A percentile compares a stretch with the other conserved stretches of the same genome.
These are phyloP conservation scores for Agonopterix subpropinquella DNA, from an alignment of 2,888 invertebrate species.

Conservation along the genomic window DNA sequence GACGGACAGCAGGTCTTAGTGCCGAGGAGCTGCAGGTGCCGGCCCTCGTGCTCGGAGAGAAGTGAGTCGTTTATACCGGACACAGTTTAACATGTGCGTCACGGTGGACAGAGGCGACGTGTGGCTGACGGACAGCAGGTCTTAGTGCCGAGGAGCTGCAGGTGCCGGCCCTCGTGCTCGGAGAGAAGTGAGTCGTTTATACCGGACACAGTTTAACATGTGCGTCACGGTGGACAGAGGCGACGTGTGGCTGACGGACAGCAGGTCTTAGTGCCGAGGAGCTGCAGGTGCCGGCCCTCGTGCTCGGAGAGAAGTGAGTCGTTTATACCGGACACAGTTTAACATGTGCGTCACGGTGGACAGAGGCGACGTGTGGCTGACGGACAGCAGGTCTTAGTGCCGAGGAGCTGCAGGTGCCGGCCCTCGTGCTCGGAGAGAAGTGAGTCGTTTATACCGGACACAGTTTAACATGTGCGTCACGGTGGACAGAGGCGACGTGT, in stretches of 20 bases:
- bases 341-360: no score
- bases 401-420: no score
- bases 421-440: constrained; percentile 20
- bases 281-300: no score
- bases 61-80: constrained; percentile 38
- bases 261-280: no score
- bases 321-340: no score
- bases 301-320: constrained; percentile 20
- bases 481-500: constrained; percentile 48
- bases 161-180: constrained; percentile 12
- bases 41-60: constrained; percentile 54
- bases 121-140: constrained; percentile 83
- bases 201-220: no score
- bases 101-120: constrained; percentile 82
- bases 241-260: constrained; percentile 78
- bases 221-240: no score
- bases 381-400: constrained; percentile 48
- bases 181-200: constrained; percentile 12
- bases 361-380: constrained; percentile 69
- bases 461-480: no score
- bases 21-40: constrained; percentile 53
- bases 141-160: no score
- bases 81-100: constrained; percentile 53
- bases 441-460: no score
- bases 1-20: constrained; percentile 86